Evolutionary conservation across 2,113 vertebrate species (phyloP).

Genomic region (Dryoscopus gambensis): DNA sequence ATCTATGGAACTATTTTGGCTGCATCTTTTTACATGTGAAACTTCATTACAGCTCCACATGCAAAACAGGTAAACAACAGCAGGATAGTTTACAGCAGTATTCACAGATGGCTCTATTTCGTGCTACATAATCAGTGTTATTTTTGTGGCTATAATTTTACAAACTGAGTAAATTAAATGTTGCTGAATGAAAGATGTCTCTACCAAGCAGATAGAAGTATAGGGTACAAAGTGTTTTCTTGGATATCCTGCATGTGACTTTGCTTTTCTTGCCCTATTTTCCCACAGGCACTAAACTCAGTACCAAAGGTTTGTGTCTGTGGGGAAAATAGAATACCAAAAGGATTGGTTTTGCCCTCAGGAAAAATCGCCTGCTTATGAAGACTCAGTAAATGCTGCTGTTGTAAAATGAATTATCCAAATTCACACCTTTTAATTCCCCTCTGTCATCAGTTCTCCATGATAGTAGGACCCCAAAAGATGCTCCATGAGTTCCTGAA

Average conservation of each 20-base stretch:
- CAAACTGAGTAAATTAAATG: not conserved
- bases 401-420: not conserved
- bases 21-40: conserved; percentile 27
- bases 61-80: not conserved
- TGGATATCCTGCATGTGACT: not conserved
- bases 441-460: not conserved
- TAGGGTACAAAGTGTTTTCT: not conserved
- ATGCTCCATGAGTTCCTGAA: not conserved
- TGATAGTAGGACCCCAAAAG: not conserved
- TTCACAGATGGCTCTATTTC: not conserved
- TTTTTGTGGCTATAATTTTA: not conserved
- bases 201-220: not conserved
- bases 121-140: not conserved
- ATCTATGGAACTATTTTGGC: not conserved
- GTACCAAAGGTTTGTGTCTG: not conserved
- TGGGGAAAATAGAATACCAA: not conserved
- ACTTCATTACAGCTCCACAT: not conserved
- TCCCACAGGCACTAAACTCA: not conserved
- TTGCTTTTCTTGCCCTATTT: not conserved
- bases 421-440: not conserved
- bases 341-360: not conserved
- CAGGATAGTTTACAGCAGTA: not conserved
- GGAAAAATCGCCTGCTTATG: not conserved
- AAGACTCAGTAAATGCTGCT: not conserved
- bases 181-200: not conserved